Percentiles rank a stretch among this genome's conserved stretches.
Conservation (phyloP, 2,888 invertebrate genomes). For the Dryomyza anilis region DNA sequence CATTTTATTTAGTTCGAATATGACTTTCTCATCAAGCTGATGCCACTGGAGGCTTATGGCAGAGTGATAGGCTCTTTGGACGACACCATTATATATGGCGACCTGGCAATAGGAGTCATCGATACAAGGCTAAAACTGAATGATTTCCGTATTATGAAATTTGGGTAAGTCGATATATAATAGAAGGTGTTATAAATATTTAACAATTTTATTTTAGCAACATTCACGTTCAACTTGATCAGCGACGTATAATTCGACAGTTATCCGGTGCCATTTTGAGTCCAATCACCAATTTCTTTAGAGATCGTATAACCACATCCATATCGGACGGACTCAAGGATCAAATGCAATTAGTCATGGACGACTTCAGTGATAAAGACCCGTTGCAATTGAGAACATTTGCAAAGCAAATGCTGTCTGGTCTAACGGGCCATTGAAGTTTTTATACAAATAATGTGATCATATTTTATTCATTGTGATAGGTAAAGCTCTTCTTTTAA, state of each 20-base stretch:
- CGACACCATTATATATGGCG: constrained; percentile 53
- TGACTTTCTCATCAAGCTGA: constrained; percentile 52
- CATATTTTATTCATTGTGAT: constrained; percentile 2
- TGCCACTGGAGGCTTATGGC: constrained; percentile 55
- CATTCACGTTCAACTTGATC: constrained; percentile 55
- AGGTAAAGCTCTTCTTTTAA: background rate
- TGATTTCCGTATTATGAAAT: constrained; percentile 55
- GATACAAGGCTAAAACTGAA: constrained; percentile 48
- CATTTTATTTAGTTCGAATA: constrained; percentile 52
- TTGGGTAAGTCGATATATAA: constrained; percentile 46
- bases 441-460: background rate
- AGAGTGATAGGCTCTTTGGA: constrained; percentile 54
- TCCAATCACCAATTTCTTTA: constrained; percentile 59
- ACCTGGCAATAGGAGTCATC: constrained; percentile 53
- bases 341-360: constrained; percentile 55
- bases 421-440: constrained; percentile 43
- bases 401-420: constrained; percentile 50
- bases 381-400: constrained; percentile 53
- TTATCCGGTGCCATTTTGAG: constrained; percentile 56
- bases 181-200: background rate
- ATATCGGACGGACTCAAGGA: constrained; percentile 57
- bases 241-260: constrained; percentile 51
- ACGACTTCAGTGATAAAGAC: constrained; percentile 58
- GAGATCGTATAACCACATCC: constrained; percentile 56
- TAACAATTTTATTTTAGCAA: constrained; percentile 41